Evolutionary conservation across 2,113 vertebrate species (phyloP), one percentile per base, ranked within the genome.

Genomic region (Macrotis lagotis): DNA sequence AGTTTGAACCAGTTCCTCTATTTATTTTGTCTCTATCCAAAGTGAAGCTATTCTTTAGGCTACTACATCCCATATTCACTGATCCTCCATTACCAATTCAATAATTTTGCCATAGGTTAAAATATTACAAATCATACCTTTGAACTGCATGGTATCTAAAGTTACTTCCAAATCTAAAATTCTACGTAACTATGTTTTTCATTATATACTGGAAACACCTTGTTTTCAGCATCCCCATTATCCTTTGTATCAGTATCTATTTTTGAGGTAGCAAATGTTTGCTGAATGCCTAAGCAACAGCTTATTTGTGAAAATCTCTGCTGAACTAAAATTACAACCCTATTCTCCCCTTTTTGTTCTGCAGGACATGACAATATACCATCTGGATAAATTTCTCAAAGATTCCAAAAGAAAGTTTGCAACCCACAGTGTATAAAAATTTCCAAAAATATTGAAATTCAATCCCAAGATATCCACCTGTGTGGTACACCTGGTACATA

Each of bases 221-320:
- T 48, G 10, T 74, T 95, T 91, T 92, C n/a, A 44, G 90, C 48
- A 89, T 88, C 37, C 55, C 96, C 94, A 92, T 93, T 92, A 93
- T 96, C 95, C 50, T 95, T 93, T 95, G 90, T 93, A 95, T 83
- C 92, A 95, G 50, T 96, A 37, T 89, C 50, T 91, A 47, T 66
- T 95, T 94, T 96, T 95, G 94, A 96, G 48, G 25, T 92, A 83
- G n/a, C 66, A 83, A 83, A n/a, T 55, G 16, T 50, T 83, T 51
- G 51, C 28, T 55, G 48, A 90, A 90, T 95, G 91, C 93, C 92
- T 96, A 83, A 96, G 93, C 96, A 83, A 51, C 51, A 92, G 91
- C 94, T 91, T 94, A 92, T 95, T 94, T 96, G 89, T 93, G 91
- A 95, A 93, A 92, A 90, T 95, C 91, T 96, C 94, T 91, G 48